These are phyloP conservation scores for Sesamia nonagrioides DNA, from an alignment of 1,140 invertebrate species.

Conservation along the genomic window DNA sequence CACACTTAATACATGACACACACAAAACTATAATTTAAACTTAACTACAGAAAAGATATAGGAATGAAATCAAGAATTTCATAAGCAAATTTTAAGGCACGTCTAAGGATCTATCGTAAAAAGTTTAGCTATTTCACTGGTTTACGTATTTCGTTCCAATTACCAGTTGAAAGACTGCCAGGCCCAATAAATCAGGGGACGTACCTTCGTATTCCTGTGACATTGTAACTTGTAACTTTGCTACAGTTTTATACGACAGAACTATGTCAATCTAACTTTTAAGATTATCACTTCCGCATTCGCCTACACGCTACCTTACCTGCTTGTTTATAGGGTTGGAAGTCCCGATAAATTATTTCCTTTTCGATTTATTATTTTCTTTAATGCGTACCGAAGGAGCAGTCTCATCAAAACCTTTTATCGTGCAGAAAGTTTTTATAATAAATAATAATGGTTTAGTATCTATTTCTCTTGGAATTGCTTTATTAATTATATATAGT, in stretches of 20 bases:
- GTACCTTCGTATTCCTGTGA: constrained; percentile 63
- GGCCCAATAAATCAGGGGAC: constrained; percentile 69
- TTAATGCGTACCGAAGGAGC: not conserved
- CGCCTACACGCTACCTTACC: constrained; percentile 68
- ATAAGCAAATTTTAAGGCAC: constrained; percentile 48
- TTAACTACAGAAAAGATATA: constrained; percentile 8
- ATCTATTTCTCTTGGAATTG: not conserved
- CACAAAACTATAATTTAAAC: constrained; percentile 30
- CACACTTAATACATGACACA: not conserved
- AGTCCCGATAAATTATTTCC: not conserved
- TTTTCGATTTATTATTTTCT: not conserved
- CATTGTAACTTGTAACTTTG: constrained; percentile 77
- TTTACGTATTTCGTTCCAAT: constrained; percentile 70
- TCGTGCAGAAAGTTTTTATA: not conserved
- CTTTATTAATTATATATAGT: not conserved
- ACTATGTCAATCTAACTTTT: constrained; percentile 85
- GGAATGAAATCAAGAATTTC: constrained; percentile 24
- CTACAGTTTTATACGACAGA: constrained; percentile 75
- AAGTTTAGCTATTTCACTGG: constrained; percentile 54
- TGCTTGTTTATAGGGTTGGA: constrained; percentile 65
- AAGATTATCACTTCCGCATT: constrained; percentile 80
- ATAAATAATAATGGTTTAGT: too few species aligned
- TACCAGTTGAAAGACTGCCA: constrained; percentile 72
- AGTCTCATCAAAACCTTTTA: not conserved
- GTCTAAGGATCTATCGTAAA: constrained; percentile 55